These are phyloP conservation scores for Harlomillsia oculata DNA, from an alignment of 1,140 invertebrate genomes.

Conservation along the genomic window DNA sequence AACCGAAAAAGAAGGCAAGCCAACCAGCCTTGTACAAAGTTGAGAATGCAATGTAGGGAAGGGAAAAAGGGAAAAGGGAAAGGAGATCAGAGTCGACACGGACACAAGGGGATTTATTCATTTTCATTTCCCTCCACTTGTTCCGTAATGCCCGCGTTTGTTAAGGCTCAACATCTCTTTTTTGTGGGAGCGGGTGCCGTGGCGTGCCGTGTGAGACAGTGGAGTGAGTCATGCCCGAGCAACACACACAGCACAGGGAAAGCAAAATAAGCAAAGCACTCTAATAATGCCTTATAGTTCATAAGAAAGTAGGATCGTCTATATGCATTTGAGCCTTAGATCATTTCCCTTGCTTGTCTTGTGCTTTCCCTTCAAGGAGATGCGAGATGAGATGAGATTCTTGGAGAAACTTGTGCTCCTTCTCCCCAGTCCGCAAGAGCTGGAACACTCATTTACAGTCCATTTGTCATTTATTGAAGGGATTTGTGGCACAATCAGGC, in stretches of 20 bases:
- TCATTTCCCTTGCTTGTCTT: too few species aligned
- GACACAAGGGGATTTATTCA: slow-evolving; percentile 24
- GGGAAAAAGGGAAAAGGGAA: too few species aligned
- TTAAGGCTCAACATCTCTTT: too few species aligned
- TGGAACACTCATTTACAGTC: too few species aligned
- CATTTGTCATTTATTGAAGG: slow-evolving; percentile 35
- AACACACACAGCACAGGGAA: not conserved
- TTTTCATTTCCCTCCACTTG: slow-evolving; percentile 32
- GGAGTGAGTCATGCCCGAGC: slow-evolving; percentile 1
- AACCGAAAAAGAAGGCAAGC: too few species aligned
- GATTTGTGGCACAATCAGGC: slow-evolving; percentile 31
- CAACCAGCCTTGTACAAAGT: too few species aligned
- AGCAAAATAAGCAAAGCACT: not conserved
- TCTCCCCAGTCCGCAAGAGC: not conserved
- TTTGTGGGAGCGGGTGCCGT: too few species aligned
- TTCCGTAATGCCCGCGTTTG: slow-evolving; percentile 25
- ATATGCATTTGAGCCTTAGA: slow-evolving; percentile 5
- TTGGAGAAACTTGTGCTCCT: not conserved
- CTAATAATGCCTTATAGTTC: not conserved
- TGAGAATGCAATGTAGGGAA: too few species aligned
- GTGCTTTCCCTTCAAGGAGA: too few species aligned
- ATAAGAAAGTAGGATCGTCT: not conserved
- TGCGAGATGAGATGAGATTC: too few species aligned
- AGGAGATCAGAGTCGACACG: not conserved
- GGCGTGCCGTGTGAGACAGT: not conserved